Percentiles rank a stretch among this genome's conserved stretches.
Conservation (phyloP, 2,888 invertebrate species). For the Apomyelois bistriatella region DNA sequence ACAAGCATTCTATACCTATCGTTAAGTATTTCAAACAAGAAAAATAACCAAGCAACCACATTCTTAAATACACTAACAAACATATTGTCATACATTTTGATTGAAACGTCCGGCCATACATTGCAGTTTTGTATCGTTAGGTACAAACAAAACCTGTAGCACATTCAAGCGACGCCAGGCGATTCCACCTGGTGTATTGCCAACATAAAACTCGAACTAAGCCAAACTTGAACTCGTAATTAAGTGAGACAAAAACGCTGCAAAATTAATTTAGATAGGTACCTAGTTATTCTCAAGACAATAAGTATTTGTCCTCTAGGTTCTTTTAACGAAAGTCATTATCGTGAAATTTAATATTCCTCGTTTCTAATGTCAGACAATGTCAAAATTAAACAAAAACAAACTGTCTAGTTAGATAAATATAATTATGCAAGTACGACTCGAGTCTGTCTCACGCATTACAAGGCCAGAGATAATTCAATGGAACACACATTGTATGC, state of each 20-base stretch:
- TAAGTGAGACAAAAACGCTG: slow-evolving; percentile 1
- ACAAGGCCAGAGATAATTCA: slow-evolving; percentile 59
- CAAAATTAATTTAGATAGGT: not conserved
- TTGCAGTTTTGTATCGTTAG: slow-evolving; percentile 22
- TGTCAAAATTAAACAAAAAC: not conserved
- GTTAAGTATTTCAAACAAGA: slow-evolving; percentile 11
- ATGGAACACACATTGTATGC: slow-evolving; percentile 58
- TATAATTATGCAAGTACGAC: not conserved
- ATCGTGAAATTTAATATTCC: not conserved
- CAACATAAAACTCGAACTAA: slow-evolving; percentile 65
- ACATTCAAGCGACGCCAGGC: slow-evolving; percentile 53
- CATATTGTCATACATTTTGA: not conserved
- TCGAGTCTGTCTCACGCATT: slow-evolving; percentile 37
- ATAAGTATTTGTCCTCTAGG: too few species aligned
- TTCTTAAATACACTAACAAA: slow-evolving; percentile 10
- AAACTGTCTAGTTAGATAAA: too few species aligned
- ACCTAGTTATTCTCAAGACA: not conserved
- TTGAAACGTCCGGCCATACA: slow-evolving; percentile 19
- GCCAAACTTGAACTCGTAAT: slow-evolving; percentile 32
- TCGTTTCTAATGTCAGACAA: not conserved
- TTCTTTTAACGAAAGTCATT: too few species aligned
- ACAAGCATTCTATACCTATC: not conserved
- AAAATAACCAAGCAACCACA: slow-evolving; percentile 19
- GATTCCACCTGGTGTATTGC: slow-evolving; percentile 40
- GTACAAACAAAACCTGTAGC: slow-evolving; percentile 35